These are phyloP conservation scores for Typhlichthys eigenmanni DNA, from an alignment of 2,797 vertebrate genomes.

Conservation along the genomic window DNA sequence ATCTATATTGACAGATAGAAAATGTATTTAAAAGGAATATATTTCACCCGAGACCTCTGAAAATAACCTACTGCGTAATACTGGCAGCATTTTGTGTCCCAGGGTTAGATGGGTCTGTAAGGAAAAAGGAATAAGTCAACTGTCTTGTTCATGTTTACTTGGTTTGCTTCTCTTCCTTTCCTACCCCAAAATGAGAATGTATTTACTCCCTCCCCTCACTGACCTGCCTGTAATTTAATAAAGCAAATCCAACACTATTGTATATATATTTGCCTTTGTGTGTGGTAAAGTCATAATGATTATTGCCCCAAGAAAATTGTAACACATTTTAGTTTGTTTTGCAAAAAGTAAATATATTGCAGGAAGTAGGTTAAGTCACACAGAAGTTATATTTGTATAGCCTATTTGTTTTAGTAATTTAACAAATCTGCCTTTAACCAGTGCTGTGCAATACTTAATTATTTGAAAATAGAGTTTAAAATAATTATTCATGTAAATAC, in stretches of 20 bases:
- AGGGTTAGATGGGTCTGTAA: constrained; percentile 71
- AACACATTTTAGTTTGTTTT: too few relatives aligned
- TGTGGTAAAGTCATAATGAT: constrained; percentile 30
- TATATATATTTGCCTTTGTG: constrained; percentile 27
- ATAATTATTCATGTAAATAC: too few relatives aligned
- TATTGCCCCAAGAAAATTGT: too few relatives aligned
- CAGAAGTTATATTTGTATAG: too few relatives aligned
- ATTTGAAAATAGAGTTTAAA: too few relatives aligned
- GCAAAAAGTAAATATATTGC: too few relatives aligned
- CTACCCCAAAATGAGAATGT: constrained; percentile 79
- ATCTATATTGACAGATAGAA: constrained; percentile 68
- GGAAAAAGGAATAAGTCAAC: constrained; percentile 71
- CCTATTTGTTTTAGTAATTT: too few relatives aligned
- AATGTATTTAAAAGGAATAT: constrained; percentile 33
- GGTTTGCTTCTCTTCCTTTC: constrained; percentile 72
- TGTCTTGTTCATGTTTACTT: constrained; percentile 80
- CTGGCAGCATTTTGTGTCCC: constrained; percentile 52
- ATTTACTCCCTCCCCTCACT: constrained; percentile 68
- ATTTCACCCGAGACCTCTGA: constrained; percentile 64
- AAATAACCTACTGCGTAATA: constrained; percentile 53
- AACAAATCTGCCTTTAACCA: too few relatives aligned
- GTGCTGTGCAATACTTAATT: too few relatives aligned
- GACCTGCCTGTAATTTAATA: constrained; percentile 79
- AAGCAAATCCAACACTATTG: constrained; percentile 65
- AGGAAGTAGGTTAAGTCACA: too few relatives aligned